phyloP scores from a whole-genome alignment of 1,140 invertebrate species.

The Hyposmocoma kahamanoa region DNA sequence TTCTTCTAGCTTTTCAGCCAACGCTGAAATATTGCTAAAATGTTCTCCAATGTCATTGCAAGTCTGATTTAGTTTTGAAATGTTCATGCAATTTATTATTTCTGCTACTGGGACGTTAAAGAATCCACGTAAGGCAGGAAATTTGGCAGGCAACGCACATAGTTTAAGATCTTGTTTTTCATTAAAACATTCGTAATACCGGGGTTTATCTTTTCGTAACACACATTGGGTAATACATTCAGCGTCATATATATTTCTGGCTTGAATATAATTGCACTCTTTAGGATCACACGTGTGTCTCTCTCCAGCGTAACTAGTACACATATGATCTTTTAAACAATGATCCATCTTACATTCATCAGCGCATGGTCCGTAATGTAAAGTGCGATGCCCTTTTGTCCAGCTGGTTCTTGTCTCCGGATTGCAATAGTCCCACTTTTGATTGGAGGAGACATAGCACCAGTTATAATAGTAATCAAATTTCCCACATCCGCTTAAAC shows the following conservation, averaged over 20 bases:
- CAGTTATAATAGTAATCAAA: background rate
- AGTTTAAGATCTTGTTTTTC: background rate
- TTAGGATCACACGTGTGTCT: background rate
- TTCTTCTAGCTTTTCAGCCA: background rate
- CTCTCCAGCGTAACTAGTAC: background rate
- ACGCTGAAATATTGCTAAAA: background rate
- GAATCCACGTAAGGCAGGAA: too few relatives aligned
- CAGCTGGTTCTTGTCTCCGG: background rate
- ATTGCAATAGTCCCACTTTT: background rate
- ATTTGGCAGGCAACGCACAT: background rate
- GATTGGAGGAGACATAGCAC: background rate
- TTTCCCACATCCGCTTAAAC: background rate
- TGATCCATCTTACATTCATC: background rate
- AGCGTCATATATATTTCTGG: background rate
- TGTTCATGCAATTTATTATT: background rate
- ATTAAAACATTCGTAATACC: too few relatives aligned
- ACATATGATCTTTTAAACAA: background rate
- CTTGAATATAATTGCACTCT: background rate
- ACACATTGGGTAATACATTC: background rate
- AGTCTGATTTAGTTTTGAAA: background rate
- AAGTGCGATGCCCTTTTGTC: background rate
- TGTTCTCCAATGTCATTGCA: background rate
- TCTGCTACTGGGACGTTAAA: background rate
- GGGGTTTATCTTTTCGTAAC: too few relatives aligned
- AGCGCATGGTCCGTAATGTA: background rate